Evolutionary conservation across 2,888 invertebrate genomes (phyloP).

Genomic region (Autographa pulchrina): DNA sequence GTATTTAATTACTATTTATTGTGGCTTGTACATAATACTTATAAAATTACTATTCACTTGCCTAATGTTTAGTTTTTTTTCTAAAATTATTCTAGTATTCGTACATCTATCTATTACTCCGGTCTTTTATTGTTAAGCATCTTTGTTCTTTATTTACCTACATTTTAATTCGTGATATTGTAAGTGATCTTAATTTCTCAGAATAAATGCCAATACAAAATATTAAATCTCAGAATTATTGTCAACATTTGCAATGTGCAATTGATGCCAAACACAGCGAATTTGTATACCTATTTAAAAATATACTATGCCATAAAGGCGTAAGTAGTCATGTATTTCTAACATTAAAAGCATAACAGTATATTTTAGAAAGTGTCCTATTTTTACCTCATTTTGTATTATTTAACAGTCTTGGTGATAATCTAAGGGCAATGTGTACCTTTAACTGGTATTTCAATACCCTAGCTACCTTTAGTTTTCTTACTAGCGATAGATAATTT

Average conservation of each 20-base stretch:
- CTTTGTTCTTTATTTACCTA: conserved; percentile 14
- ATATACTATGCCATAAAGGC: not conserved
- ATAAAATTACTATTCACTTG: conserved; percentile 66
- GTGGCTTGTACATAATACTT: conserved; percentile 77
- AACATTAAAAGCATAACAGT: not conserved
- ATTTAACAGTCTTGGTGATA: not conserved
- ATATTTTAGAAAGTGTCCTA: not conserved
- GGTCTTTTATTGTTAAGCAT: conserved; percentile 36
- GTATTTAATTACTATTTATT: conserved; percentile 82
- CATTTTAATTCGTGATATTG: conserved; percentile 33
- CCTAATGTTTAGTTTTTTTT: conserved; percentile 64
- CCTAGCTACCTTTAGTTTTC: not conserved
- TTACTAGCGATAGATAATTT: not conserved
- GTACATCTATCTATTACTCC: conserved; percentile 58
- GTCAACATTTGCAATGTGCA: not conserved
- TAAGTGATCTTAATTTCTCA: not conserved
- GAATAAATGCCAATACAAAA: not conserved
- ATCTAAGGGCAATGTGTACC: not conserved
- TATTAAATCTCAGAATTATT: no score
- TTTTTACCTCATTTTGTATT: conserved; percentile 16
- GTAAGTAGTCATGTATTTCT: not conserved
- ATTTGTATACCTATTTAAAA: not conserved
- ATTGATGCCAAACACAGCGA: not conserved
- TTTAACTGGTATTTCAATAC: not conserved
- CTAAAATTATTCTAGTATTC: conserved; percentile 57